These are phyloP conservation scores for Margarornis squamiger DNA, from an alignment of 2,797 vertebrate species.

Conservation along the genomic window DNA sequence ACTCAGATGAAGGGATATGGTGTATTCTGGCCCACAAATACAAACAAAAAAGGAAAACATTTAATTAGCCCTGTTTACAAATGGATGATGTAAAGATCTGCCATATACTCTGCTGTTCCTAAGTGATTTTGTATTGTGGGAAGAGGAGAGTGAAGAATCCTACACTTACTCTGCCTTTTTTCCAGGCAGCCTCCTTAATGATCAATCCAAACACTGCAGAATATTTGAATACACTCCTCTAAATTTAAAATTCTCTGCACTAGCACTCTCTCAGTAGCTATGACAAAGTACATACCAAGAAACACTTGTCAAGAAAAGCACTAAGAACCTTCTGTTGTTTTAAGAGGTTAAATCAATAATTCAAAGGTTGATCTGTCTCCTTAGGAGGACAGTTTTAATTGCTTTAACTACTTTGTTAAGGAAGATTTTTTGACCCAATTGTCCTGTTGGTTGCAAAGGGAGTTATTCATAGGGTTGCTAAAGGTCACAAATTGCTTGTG, in stretches of 20 bases:
- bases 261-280: neutral
- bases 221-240: neutral
- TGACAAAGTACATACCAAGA: neutral
- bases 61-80: neutral
- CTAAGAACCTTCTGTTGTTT: neutral
- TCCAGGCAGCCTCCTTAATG: neutral
- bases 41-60: neutral
- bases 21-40: neutral
- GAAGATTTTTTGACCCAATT: neutral
- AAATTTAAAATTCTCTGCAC: neutral
- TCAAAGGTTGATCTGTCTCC: constrained; percentile 18
- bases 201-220: neutral
- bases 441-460: neutral
- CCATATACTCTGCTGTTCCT: neutral
- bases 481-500: constrained; percentile 31
- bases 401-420: neutral
- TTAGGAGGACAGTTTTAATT: constrained; percentile 25
- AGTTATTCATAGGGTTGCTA: constrained; percentile 13
- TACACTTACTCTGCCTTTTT: neutral
- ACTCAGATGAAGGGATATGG: neutral
- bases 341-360: constrained; percentile 12
- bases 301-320: neutral
- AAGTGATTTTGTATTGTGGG: neutral
- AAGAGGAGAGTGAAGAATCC: neutral
- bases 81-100: neutral